Conservation (phyloP, 2,113 vertebrate species). For the Abramis brama region DNA sequence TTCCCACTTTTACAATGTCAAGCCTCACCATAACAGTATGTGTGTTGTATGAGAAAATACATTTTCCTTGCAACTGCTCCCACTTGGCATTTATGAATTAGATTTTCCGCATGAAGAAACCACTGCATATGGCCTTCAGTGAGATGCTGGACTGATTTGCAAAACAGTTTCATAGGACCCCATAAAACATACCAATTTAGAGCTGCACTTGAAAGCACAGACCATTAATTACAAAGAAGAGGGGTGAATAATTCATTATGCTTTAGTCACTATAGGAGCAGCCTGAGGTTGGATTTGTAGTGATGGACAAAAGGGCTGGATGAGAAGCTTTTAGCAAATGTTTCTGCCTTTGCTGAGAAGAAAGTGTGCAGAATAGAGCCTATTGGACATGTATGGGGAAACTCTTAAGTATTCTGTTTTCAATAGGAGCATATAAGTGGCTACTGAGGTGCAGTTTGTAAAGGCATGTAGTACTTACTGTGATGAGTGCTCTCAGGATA, state of each 20-base stretch:
- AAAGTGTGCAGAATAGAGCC: constrained; percentile 19
- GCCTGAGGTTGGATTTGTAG: background rate
- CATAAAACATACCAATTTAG: constrained; percentile 24
- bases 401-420: constrained; percentile 20
- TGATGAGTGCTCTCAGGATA: background rate
- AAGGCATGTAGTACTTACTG: constrained; percentile 16
- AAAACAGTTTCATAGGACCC: constrained; percentile 17
- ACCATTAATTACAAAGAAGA: constrained; percentile 34
- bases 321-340: constrained; percentile 15
- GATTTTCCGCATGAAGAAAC: constrained; percentile 18
- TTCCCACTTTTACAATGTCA: background rate
- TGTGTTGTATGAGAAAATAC: constrained; percentile 4
- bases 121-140: constrained; percentile 14
- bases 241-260: background rate
- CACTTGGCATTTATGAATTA: constrained; percentile 17
- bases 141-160: constrained; percentile 19
- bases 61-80: background rate
- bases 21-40: background rate
- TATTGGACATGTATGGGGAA: background rate
- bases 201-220: constrained; percentile 21
- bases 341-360: background rate
- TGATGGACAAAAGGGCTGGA: background rate
- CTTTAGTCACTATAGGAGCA: background rate
- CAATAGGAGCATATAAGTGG: background rate
- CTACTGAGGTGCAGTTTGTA: constrained; percentile 5